A percentile compares a stretch with the other conserved stretches of the same genome.
Evolutionary conservation across 1,140 invertebrate genomes (phyloP).

Genomic region (Leptinotarsa texana): DNA sequence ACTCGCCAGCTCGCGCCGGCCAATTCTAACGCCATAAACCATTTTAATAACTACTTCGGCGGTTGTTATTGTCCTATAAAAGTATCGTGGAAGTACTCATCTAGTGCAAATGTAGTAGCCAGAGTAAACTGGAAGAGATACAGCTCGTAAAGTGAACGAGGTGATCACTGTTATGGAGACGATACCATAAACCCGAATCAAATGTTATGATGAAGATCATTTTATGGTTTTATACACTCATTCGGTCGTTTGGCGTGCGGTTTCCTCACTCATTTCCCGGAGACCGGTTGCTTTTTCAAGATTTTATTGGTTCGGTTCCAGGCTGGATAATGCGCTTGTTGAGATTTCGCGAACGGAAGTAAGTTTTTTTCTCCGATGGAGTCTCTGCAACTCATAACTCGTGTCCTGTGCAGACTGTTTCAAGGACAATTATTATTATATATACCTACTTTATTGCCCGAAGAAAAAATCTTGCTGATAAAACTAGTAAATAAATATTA

Average conservation of each 20-base stretch:
- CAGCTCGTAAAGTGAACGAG: constrained; percentile 44
- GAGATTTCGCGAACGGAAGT: background rate
- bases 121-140: constrained; percentile 38
- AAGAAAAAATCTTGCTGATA: too few species aligned
- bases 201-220: constrained; percentile 39
- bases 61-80: constrained; percentile 51
- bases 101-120: constrained; percentile 48
- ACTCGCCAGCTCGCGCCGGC: constrained; percentile 13
- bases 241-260: constrained; percentile 13
- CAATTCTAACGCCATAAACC: constrained; percentile 43
- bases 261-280: constrained; percentile 16
- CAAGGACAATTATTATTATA: too few species aligned
- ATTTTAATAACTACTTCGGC: constrained; percentile 51
- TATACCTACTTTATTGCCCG: too few species aligned
- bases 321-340: background rate
- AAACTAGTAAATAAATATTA: too few species aligned
- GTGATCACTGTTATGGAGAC: constrained; percentile 43
- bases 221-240: constrained; percentile 32
- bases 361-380: too few species aligned
- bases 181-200: constrained; percentile 41
- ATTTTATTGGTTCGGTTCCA: background rate
- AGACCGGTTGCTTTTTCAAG: background rate
- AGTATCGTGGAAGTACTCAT: constrained; percentile 45
- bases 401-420: too few species aligned
- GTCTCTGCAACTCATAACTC: too few species aligned